Conservation (phyloP, 2,113 vertebrate species). For the Oncorhynchus mykiss region DNA sequence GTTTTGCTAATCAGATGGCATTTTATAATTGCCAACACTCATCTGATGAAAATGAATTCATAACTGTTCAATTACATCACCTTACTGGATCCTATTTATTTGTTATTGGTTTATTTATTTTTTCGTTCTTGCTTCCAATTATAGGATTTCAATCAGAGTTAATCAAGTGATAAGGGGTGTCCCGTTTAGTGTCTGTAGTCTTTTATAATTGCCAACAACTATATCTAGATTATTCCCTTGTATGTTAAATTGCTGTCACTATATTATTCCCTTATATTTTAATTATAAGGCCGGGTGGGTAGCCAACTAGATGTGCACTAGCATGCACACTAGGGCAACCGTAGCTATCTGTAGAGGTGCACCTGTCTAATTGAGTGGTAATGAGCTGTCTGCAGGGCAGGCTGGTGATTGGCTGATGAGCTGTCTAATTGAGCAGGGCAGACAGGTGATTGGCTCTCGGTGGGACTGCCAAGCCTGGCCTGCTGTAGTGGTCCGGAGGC, state of each 20-base stretch:
- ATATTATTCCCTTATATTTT: constrained; percentile 68
- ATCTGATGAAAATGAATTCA: constrained; percentile 69
- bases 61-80: constrained; percentile 73
- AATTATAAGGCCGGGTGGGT: constrained; percentile 67
- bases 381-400: constrained; percentile 70
- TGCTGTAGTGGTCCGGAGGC: not conserved
- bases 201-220: too few relatives aligned
- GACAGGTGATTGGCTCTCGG: constrained; percentile 62
- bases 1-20: constrained; percentile 62
- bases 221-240: constrained; percentile 59
- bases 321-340: too few relatives aligned
- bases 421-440: constrained; percentile 29
- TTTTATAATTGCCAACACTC: constrained; percentile 65
- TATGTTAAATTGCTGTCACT: constrained; percentile 44
- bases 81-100: constrained; percentile 63
- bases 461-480: constrained; percentile 36
- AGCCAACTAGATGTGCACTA: constrained; percentile 40
- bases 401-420: constrained; percentile 5
- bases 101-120: constrained; percentile 4
- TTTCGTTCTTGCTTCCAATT: constrained; percentile 55
- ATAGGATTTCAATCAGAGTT: constrained; percentile 71
- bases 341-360: constrained; percentile 52
- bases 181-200: constrained; percentile 69
- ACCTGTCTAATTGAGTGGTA: constrained; percentile 78
- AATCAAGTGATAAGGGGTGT: constrained; percentile 69